Conservation (phyloP, 2,113 vertebrate species). For the Myodes glareolus region DNA sequence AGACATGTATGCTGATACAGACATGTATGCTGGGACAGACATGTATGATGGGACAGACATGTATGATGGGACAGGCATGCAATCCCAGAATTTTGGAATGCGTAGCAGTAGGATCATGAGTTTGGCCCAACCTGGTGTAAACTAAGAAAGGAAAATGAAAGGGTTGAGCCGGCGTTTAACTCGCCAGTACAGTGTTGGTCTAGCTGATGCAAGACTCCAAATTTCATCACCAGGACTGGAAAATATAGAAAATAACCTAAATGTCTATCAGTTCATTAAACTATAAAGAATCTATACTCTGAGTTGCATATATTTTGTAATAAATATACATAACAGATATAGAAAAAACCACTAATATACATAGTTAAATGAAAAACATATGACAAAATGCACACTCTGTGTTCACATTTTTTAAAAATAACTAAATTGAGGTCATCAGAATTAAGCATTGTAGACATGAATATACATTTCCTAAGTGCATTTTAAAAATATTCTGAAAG, state of each 20-base stretch:
- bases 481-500: not conserved
- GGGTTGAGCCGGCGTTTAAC: not conserved
- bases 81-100: not conserved
- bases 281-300: not conserved
- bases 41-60: too few relatives aligned
- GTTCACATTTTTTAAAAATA: slow-evolving; percentile 4
- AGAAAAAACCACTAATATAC: slow-evolving; percentile 3
- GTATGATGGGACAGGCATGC: not conserved
- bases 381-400: slow-evolving; percentile 22
- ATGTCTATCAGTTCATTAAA: not conserved
- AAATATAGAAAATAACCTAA: not conserved
- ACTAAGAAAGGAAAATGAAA: not conserved
- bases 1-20: too few relatives aligned
- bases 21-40: too few relatives aligned
- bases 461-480: not conserved
- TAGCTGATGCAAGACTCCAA: not conserved
- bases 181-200: not conserved
- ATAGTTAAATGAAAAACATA: not conserved
- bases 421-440: not conserved
- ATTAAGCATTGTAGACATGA: slow-evolving; percentile 13
- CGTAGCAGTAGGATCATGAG: not conserved
- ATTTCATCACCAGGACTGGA: not conserved
- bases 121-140: not conserved
- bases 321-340: not conserved
- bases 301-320: not conserved